phyloP scores from a whole-genome alignment of 2,797 vertebrate genomes.

The Champsocephalus gunnari region DNA sequence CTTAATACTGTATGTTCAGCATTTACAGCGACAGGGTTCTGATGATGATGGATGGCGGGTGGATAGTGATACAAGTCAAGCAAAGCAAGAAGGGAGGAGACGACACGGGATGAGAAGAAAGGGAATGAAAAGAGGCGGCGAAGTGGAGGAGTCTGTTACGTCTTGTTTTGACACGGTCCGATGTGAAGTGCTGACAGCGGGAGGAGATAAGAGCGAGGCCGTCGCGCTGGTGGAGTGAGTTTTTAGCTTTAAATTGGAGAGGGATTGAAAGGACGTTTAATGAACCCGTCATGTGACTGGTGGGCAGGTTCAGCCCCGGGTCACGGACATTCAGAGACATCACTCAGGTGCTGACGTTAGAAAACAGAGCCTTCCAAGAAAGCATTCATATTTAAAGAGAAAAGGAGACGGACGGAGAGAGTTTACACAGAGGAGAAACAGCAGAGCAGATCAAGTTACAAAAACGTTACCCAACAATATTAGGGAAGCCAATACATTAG shows the following conservation, averaged over 20 bases:
- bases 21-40: conserved; percentile 5
- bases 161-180: conserved; percentile 56
- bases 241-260: conserved; percentile 12
- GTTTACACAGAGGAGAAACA: not conserved
- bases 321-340: conserved; percentile 13
- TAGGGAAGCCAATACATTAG: too few species aligned
- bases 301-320: conserved; percentile 47
- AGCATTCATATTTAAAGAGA: conserved; percentile 17
- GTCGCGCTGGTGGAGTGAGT: conserved; percentile 24
- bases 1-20: conserved; percentile 28
- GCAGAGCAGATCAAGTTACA: too few species aligned
- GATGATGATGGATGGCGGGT: conserved; percentile 25
- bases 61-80: conserved; percentile 22
- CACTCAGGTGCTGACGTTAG: conserved; percentile 27
- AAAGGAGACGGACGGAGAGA: not conserved
- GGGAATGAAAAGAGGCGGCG: conserved; percentile 6
- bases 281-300: conserved; percentile 20
- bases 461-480: too few species aligned
- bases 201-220: conserved; percentile 32
- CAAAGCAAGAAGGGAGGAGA: not conserved
- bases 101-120: not conserved
- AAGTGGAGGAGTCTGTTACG: conserved; percentile 4
- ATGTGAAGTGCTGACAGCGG: conserved; percentile 42
- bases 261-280: conserved; percentile 38
- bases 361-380: conserved; percentile 18